Percentiles rank a stretch among this genome's conserved stretches.
Evolutionary conservation across 1,140 invertebrate genomes (phyloP).

Genomic region (Trichoplusia ni): DNA sequence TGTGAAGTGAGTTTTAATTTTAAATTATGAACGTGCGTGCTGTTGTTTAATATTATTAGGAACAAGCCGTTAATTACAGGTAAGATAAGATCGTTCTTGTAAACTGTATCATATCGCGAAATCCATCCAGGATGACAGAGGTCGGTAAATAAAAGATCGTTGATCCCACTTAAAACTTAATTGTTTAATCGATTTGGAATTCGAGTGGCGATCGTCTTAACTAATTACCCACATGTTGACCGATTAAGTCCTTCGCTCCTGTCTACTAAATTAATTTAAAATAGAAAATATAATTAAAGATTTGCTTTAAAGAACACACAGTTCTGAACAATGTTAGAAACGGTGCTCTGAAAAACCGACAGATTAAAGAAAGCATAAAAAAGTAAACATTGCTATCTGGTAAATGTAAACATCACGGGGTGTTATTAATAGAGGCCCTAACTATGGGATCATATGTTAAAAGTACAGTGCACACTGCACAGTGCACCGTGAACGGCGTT

Average conservation of each 20-base stretch:
- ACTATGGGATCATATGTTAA: constrained; percentile 46
- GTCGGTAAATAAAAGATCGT: constrained; percentile 58
- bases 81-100: constrained; percentile 18
- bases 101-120: constrained; percentile 50
- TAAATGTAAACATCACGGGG: constrained; percentile 52
- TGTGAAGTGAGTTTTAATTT: constrained; percentile 28
- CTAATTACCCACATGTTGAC: constrained; percentile 19
- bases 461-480: constrained; percentile 35
- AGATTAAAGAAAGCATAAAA: constrained; percentile 54
- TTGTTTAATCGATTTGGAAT: constrained; percentile 57
- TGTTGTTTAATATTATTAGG: constrained; percentile 21
- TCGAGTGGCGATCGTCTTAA: constrained; percentile 15
- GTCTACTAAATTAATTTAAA: neutral
- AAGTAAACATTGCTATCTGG: constrained; percentile 69
- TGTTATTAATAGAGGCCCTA: constrained; percentile 64
- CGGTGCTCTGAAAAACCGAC: constrained; percentile 11
- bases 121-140: constrained; percentile 49
- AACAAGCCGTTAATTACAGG: constrained; percentile 10
- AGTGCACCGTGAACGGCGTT: neutral
- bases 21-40: constrained; percentile 36
- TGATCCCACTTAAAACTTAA: constrained; percentile 71
- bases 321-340: neutral
- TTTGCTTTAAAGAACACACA: neutral
- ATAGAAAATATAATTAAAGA: neutral
- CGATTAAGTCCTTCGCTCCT: neutral